Percentiles rank a stretch among this genome's conserved stretches.
These are phyloP conservation scores for Tenebrosternarchus preto DNA, from an alignment of 2,113 vertebrate genomes.

Conservation along the genomic window DNA sequence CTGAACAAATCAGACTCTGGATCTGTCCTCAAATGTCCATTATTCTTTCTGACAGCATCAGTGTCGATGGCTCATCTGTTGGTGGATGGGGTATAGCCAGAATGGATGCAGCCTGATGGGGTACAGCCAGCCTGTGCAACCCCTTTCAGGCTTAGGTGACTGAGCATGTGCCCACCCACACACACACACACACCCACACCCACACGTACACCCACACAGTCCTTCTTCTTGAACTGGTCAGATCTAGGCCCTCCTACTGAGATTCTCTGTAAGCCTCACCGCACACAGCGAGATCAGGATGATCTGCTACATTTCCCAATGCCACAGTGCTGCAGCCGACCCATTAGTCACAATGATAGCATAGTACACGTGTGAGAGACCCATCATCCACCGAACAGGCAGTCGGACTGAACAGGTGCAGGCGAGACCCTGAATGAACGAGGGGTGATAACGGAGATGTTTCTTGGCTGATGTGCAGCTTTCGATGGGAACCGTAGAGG, in stretches of 20 bases:
- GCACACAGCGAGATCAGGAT: slow-evolving; percentile 52
- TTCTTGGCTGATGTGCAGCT: neutral
- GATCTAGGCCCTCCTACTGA: slow-evolving; percentile 41
- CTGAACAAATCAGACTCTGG: neutral
- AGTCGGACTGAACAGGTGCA: slow-evolving; percentile 29
- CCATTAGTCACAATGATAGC: slow-evolving; percentile 53
- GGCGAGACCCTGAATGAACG: neutral
- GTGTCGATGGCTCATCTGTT: slow-evolving; percentile 45
- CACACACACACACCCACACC: neutral
- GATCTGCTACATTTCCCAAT: slow-evolving; percentile 53
- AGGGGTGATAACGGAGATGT: neutral
- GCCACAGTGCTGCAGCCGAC: slow-evolving; percentile 29
- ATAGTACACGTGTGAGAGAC: slow-evolving; percentile 41
- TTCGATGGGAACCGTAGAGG: neutral
- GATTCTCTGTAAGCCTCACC: slow-evolving; percentile 46
- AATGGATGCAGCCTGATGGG: too few relatives aligned
- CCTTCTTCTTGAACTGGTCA: neutral
- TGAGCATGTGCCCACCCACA: slow-evolving; percentile 39
- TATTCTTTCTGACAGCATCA: slow-evolving; percentile 40
- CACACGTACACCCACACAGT: neutral
- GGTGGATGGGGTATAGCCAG: slow-evolving; percentile 34
- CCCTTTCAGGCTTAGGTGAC: slow-evolving; percentile 36
- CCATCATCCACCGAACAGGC: slow-evolving; percentile 34
- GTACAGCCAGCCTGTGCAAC: slow-evolving; percentile 34
- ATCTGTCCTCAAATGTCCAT: slow-evolving; percentile 17